Evolutionary conservation across 2,888 invertebrate species (phyloP).

Genomic region (Leptinotarsa rubiginosa): DNA sequence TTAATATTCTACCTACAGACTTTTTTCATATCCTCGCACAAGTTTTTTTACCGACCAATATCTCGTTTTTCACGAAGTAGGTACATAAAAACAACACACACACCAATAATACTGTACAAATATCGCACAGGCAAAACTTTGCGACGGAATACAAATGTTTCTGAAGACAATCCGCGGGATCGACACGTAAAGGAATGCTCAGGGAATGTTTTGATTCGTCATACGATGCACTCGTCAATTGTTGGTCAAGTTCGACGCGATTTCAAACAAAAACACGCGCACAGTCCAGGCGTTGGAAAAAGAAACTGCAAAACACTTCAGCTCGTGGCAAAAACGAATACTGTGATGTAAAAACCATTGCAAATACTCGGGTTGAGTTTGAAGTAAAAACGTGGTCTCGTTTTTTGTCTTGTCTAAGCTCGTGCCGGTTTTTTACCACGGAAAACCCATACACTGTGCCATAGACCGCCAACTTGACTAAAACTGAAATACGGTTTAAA

Average conservation of each 20-base stretch:
- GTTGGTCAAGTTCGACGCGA: conserved; percentile 27
- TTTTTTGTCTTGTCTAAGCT: conserved; percentile 43
- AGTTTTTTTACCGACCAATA: conserved; percentile 11
- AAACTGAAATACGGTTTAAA: conserved; percentile 48
- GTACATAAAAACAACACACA: conserved; percentile 24
- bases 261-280: conserved; percentile 42
- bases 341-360: conserved; percentile 44
- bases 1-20: conserved; percentile 7
- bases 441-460: conserved; percentile 51
- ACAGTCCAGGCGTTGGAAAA: conserved; percentile 32
- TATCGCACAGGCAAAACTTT: not conserved
- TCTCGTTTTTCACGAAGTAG: conserved; percentile 17
- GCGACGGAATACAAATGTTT: conserved; percentile 4
- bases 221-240: conserved; percentile 21
- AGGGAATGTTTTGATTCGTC: conserved; percentile 32
- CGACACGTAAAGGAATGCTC: conserved; percentile 13
- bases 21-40: conserved; percentile 16
- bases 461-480: conserved; percentile 49
- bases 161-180: not conserved
- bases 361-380: conserved; percentile 41
- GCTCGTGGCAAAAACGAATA: conserved; percentile 37
- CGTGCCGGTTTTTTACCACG: conserved; percentile 50
- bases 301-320: conserved; percentile 37
- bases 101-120: conserved; percentile 2
- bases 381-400: conserved; percentile 45